Base-by-base conservation (phyloP, 2,113 vertebrate species). In the Axis porcinus region DNA sequence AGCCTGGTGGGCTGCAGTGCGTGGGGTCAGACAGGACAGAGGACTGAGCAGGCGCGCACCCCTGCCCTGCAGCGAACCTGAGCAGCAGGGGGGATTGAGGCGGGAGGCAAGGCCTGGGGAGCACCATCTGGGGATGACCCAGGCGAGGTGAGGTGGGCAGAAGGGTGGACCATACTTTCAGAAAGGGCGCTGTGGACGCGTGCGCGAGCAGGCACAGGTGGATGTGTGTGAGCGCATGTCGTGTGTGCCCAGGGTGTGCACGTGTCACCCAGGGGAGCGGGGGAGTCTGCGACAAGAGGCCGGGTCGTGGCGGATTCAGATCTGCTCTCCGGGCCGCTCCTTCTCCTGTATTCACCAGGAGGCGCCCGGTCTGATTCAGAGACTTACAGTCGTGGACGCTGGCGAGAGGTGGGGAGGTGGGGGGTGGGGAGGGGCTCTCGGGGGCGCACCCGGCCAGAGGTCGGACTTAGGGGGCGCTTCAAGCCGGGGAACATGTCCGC, bases 261-360 rank as follows among this genome's bases (percentile, higher is more conserved):
- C 36, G 15, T 28, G 78, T 54, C 79, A 5, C 12, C 47, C 50
- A 23, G 27, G 27, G 60, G 57, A 30, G 16, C 9, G 16, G 11
- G 9, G 33, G 43, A 25, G 9, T 16, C 64, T 0, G 1, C 43
- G 50, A 25, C 1, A 0, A 67, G 23, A 79, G 47, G 40, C 50
- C 5, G 0, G 60, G 1, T 17, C 28, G 0, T 0, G 12, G 52
- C 0, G 11, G 50, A n/a, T 23, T 70, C 14, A 25, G 1, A 40
- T 11, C 57, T 25, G 55, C 30, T 52, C 25, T 28, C 9, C 1
- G 0, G 36, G 5, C 16, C 2, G 23, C 91, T 40, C 47, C 82
- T 50, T 45, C 23, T 40, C 30, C 45, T 7, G n/a, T 2, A 1
- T 43, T 57, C 47, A 50, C 0, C 30, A 40, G 25, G 15, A n/a